phyloP scores from a whole-genome alignment of 2,888 invertebrate species.

The Orgyia antiqua region DNA sequence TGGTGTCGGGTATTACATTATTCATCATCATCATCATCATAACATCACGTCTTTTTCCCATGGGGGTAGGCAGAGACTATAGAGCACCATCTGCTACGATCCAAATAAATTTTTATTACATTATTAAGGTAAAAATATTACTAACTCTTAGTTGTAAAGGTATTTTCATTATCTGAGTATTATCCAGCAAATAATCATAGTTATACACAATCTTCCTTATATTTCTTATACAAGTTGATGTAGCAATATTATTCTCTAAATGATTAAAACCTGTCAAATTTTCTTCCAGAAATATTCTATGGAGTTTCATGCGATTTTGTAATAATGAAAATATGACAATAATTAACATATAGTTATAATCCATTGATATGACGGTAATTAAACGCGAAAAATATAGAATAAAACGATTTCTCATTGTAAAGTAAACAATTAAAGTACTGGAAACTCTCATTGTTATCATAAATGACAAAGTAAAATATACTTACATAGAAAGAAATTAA shows the following conservation, averaged over 20 bases:
- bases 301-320: background rate
- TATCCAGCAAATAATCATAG: conserved; percentile 6
- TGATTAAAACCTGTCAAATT: conserved; percentile 1
- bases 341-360: background rate
- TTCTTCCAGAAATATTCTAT: background rate
- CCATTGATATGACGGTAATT: background rate
- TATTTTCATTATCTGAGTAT: background rate
- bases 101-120: too few species aligned
- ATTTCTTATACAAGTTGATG: background rate
- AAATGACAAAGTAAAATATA: background rate
- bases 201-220: conserved; percentile 2
- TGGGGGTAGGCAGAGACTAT: too few species aligned
- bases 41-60: too few species aligned
- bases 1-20: too few species aligned
- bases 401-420: background rate
- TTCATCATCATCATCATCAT: too few species aligned
- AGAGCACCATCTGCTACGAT: too few species aligned
- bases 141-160: conserved; percentile 5
- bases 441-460: background rate
- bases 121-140: too few species aligned
- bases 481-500: background rate
- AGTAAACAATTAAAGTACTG: background rate
- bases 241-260: background rate
- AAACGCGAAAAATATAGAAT: background rate
- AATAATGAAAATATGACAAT: conserved; percentile 3